Percentiles rank a stretch among this genome's conserved stretches.
Conservation (phyloP, 2,113 vertebrate species). For the Callipepla californica region DNA sequence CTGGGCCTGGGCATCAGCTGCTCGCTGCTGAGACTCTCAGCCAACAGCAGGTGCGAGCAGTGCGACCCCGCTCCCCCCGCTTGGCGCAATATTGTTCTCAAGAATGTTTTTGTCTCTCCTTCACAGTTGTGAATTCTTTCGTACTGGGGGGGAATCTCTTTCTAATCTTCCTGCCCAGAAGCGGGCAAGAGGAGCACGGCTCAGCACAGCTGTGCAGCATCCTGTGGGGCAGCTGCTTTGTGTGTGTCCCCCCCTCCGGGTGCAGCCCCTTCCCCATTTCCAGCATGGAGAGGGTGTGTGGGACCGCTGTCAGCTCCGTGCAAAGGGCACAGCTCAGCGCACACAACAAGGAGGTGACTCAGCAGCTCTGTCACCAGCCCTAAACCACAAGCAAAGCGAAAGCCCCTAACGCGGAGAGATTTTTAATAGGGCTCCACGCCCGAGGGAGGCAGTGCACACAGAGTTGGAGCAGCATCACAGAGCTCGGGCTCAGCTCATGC, state of each 20-base stretch:
- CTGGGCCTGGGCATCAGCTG: slow-evolving; percentile 68
- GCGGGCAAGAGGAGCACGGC: neutral
- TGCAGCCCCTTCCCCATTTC: neutral
- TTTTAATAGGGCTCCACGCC: neutral
- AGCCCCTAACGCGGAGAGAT: neutral
- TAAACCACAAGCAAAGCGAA: neutral
- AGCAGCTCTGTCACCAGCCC: neutral
- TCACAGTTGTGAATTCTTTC: slow-evolving; percentile 66
- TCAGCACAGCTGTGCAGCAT: neutral
- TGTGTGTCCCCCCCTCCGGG: neutral
- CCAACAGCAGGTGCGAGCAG: slow-evolving; percentile 69
- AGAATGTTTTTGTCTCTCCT: slow-evolving; percentile 72
- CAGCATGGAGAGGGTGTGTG: accelerated
- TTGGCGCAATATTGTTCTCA: slow-evolving; percentile 53
- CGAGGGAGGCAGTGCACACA: accelerated
- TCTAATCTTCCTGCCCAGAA: neutral
- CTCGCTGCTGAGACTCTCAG: slow-evolving; percentile 68
- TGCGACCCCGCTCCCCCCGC: neutral
- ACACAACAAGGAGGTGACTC: neutral
- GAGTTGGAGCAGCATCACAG: accelerated
- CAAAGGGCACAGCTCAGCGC: neutral
- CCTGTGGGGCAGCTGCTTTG: neutral
- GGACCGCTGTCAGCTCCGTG: accelerated
- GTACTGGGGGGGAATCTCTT: neutral
- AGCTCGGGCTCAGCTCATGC: neutral